Percentiles rank a stretch among this genome's conserved stretches.
phyloP scores from a whole-genome alignment of 1,140 invertebrate species.

The Polyergus mexicanus region DNA sequence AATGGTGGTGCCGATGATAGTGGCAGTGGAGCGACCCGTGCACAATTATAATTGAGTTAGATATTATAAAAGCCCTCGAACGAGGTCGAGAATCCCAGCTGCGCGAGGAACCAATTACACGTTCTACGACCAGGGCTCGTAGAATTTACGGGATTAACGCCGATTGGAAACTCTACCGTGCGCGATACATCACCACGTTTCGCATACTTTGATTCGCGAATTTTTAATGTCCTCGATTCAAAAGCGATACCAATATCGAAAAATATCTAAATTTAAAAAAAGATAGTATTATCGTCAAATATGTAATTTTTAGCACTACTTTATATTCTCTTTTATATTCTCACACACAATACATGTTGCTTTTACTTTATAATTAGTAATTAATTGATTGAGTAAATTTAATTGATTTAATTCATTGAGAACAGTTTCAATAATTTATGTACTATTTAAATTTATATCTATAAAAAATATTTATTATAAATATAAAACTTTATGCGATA shows the following conservation, averaged over 20 bases:
- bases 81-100: conserved; percentile 44
- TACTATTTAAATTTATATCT: neutral
- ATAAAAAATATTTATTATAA: neutral
- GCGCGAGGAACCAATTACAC: conserved; percentile 58
- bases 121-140: conserved; percentile 3
- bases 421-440: neutral
- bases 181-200: conserved; percentile 14
- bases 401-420: neutral
- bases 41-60: conserved; percentile 73
- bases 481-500: neutral
- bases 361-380: conserved; percentile 14
- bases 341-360: neutral
- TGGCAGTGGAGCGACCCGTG: neutral
- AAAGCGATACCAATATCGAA: neutral
- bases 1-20: neutral
- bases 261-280: no score
- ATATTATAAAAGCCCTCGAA: conserved; percentile 60
- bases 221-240: conserved; percentile 19
- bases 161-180: conserved; percentile 39
- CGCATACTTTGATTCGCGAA: neutral
- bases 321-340: neutral
- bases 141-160: conserved; percentile 54
- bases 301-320: neutral
- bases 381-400: neutral
- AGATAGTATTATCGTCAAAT: no score